Base-by-base conservation (phyloP, 2,113 vertebrate genomes). In the Pygoscelis adeliae region DNA sequence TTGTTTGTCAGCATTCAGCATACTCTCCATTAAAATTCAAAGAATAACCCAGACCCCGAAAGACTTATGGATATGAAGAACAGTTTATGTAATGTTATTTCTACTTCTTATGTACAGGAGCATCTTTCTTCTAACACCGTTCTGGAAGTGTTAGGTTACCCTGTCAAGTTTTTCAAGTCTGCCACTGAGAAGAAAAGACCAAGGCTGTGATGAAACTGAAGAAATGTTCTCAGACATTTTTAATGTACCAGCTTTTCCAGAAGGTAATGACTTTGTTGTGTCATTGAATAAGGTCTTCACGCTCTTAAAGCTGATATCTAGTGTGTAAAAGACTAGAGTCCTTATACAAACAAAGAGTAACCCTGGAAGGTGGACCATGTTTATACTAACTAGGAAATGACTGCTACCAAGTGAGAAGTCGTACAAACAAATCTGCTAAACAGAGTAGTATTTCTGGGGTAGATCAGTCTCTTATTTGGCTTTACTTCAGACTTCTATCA, bases 121-220 rank as follows among this genome's bases (percentile, higher is more conserved):
- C 78, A 96, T 92, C 74, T 72, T 93, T 65, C 87, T 88, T 79
- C 78, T 93, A 83, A 90, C 90, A 87, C 84, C 1, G 8, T 69
- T 87, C 56, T 91, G 73, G 81, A 94, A 95, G 94, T 92, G 92
- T 97, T 90, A 93, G 92, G 90, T 89, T 96, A 78, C 36, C 67
- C 92, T 95, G 95, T 87, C 92, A 97, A 87, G 85, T 83, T 92
- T 93, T 95, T 95, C 86, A 80, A 94, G 95, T 85, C 79, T 95
- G 78, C 94, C 82, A 82, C 89, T 80, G 81, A 90, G 93, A 85
- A 96, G 89, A 89, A 87, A 93, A 96, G 93, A 95, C 93, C 87
- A 90, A 73, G 92, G 85, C 70, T 89, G 94, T 83, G 93, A 96
- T 78, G 87, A 92, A 93, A 93, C 87, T 23, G 74, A 87, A 81